Conservation (phyloP, 2,797 vertebrate genomes). For the Pseudopleuronectes americanus region DNA sequence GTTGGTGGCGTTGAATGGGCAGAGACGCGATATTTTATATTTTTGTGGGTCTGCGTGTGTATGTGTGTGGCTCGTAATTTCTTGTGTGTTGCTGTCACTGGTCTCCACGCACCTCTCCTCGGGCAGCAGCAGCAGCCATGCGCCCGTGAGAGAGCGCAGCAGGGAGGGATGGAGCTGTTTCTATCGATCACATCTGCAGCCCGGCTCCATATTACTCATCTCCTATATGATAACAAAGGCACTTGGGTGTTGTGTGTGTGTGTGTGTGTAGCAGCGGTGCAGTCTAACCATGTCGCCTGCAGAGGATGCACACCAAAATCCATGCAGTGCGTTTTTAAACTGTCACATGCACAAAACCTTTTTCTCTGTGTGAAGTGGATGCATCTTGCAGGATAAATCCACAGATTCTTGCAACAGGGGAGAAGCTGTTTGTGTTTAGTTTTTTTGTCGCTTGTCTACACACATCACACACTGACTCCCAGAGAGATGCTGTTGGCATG, state of each 20-base stretch:
- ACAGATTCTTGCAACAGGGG: background rate
- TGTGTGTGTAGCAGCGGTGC: slow-evolving; percentile 30
- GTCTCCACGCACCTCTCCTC: slow-evolving; percentile 32
- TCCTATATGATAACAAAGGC: slow-evolving; percentile 70
- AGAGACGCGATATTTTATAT: background rate
- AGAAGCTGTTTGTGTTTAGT: background rate
- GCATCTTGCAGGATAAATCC: slow-evolving; percentile 3
- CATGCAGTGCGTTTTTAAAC: background rate
- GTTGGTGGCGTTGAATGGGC: slow-evolving; percentile 1
- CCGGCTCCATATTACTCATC: slow-evolving; percentile 48
- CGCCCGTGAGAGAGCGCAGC: slow-evolving; percentile 28
- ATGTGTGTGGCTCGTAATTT: too few relatives aligned
- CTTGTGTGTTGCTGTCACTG: slow-evolving; percentile 30
- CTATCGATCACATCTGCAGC: slow-evolving; percentile 63
- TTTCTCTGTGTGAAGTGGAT: background rate
- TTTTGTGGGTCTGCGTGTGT: too few relatives aligned
- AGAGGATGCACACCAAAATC: background rate
- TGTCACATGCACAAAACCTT: slow-evolving; percentile 2
- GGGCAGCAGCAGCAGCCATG: slow-evolving; percentile 43
- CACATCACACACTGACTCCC: background rate
- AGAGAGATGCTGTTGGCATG: background rate
- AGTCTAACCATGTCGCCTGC: background rate
- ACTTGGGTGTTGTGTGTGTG: slow-evolving; percentile 10
- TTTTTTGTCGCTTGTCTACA: background rate
- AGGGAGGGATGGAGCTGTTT: slow-evolving; percentile 57